phyloP scores from a whole-genome alignment of 2,113 vertebrate genomes.

The Stigmatopora nigra region DNA sequence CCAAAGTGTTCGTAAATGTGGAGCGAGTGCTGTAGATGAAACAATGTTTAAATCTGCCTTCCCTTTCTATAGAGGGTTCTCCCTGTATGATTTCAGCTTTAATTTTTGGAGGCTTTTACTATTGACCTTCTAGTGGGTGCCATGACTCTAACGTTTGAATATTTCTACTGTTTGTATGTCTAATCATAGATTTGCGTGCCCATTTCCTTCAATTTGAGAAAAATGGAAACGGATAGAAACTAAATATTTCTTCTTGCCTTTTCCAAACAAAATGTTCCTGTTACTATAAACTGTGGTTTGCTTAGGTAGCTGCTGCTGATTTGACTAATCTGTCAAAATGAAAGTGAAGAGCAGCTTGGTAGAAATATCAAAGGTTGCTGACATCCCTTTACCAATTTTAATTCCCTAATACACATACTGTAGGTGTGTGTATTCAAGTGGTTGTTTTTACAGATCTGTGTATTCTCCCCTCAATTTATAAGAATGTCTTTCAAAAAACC shows the following conservation, averaged over 20 bases:
- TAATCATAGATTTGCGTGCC: slow-evolving; percentile 28
- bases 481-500: slow-evolving; percentile 55
- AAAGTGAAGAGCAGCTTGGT: slow-evolving; percentile 28
- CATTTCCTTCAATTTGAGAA: slow-evolving; percentile 23
- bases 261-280: slow-evolving; percentile 40
- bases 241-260: slow-evolving; percentile 27
- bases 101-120: slow-evolving; percentile 25
- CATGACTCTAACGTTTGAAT: slow-evolving; percentile 48
- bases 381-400: slow-evolving; percentile 43
- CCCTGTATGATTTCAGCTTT: slow-evolving; percentile 39
- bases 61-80: slow-evolving; percentile 20
- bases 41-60: slow-evolving; percentile 40
- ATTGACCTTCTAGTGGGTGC: slow-evolving; percentile 49
- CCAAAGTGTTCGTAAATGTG: slow-evolving; percentile 44
- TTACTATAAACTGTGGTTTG: slow-evolving; percentile 26
- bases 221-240: slow-evolving; percentile 7
- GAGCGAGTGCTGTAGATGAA: slow-evolving; percentile 33
- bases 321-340: slow-evolving; percentile 14
- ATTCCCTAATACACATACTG: slow-evolving; percentile 22
- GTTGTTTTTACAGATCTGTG: slow-evolving; percentile 38
- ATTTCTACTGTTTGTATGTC: slow-evolving; percentile 29
- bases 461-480: slow-evolving; percentile 58
- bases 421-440: slow-evolving; percentile 44
- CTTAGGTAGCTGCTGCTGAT: slow-evolving; percentile 12
- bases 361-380: slow-evolving; percentile 22